A percentile compares a stretch with the other conserved stretches of the same genome.
phyloP scores from a whole-genome alignment of 2,888 invertebrate species.

The Apotomis turbidana region DNA sequence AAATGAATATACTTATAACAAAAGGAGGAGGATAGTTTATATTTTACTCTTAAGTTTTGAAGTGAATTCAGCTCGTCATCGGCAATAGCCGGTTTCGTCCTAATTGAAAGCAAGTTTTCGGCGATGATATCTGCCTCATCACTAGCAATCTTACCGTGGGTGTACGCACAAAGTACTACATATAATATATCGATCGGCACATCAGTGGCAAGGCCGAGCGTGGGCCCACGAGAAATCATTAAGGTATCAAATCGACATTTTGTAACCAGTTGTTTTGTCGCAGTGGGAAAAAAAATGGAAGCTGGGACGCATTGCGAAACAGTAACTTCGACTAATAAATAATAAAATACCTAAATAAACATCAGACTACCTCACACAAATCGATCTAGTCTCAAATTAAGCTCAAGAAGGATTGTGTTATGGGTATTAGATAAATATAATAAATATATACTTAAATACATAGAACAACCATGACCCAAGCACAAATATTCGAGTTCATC shows the following conservation, averaged over 20 bases:
- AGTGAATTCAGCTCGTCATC: background rate
- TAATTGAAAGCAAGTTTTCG: background rate
- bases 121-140: constrained; percentile 23
- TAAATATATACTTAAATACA: too few relatives aligned
- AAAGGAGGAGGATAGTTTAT: too few relatives aligned
- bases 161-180: constrained; percentile 18
- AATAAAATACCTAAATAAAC: background rate
- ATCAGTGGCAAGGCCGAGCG: constrained; percentile 41
- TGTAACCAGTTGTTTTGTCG: constrained; percentile 36
- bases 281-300: constrained; percentile 9
- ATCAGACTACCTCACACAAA: too few relatives aligned
- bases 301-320: constrained; percentile 8
- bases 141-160: constrained; percentile 29
- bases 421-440: too few relatives aligned
- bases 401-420: too few relatives aligned
- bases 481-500: too few relatives aligned
- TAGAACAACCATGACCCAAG: too few relatives aligned
- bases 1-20: too few relatives aligned
- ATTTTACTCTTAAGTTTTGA: too few relatives aligned
- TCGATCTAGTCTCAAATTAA: too few relatives aligned
- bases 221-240: constrained; percentile 24
- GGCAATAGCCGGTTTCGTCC: background rate
- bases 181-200: constrained; percentile 39
- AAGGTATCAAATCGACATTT: constrained; percentile 38
- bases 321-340: constrained; percentile 1